phyloP scores from a whole-genome alignment of 2,888 invertebrate genomes.

The Boloria euphrosyne region DNA sequence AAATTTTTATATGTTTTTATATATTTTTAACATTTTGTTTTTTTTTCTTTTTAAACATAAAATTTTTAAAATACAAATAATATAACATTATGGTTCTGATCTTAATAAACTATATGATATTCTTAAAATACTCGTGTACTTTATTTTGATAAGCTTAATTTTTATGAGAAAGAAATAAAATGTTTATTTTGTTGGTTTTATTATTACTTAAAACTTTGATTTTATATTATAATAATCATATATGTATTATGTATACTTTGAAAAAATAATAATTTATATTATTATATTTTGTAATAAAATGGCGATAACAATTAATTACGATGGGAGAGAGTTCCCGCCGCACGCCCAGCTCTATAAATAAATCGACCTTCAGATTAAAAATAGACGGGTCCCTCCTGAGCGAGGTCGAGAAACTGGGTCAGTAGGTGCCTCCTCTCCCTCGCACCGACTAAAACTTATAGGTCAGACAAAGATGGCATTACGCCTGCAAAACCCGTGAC shows the following conservation, averaged over 20 bases:
- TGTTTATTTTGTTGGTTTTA: no score
- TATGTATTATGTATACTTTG: neutral
- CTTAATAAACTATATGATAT: no score
- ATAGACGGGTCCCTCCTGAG: slow-evolving; percentile 77
- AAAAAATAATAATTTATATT: slow-evolving; percentile 4
- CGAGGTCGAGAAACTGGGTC: slow-evolving; percentile 80
- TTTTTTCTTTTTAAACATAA: no score
- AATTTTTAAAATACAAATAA: no score
- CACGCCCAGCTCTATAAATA: slow-evolving; percentile 72
- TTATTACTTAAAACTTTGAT: no score
- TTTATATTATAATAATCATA: neutral
- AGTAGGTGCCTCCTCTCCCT: slow-evolving; percentile 59
- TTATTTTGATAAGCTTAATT: no score
- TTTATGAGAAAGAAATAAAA: no score
- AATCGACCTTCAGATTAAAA: slow-evolving; percentile 81
- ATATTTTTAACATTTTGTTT: no score
- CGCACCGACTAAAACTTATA: slow-evolving; percentile 40
- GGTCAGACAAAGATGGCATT: slow-evolving; percentile 53
- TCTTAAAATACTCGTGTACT: no score
- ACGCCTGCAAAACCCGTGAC: slow-evolving; percentile 71
- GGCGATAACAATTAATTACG: slow-evolving; percentile 47
- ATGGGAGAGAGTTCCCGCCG: slow-evolving; percentile 48
- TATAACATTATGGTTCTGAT: no score
- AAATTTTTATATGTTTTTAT: no score
- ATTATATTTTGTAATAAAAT: slow-evolving; percentile 41